phyloP scores from a whole-genome alignment of 1,140 invertebrate genomes.

The Delia radicum region DNA sequence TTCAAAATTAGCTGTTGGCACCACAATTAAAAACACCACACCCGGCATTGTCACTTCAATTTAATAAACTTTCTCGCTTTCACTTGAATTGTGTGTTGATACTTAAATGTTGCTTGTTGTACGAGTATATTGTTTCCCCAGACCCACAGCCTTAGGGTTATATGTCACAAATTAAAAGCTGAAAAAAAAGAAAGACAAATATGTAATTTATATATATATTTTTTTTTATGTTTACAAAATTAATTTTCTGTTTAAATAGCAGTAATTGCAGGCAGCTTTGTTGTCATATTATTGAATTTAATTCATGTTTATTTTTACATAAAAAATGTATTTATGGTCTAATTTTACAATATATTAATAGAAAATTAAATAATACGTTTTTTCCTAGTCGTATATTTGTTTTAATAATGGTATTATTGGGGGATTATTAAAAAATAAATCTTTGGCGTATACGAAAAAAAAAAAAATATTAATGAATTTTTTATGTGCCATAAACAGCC shows the following conservation, averaged over 20 bases:
- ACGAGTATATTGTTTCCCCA: too few relatives aligned
- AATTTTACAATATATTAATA: background rate
- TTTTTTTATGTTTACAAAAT: too few relatives aligned
- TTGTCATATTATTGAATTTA: background rate
- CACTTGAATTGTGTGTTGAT: background rate
- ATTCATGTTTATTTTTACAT: background rate
- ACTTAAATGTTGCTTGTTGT: background rate
- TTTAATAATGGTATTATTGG: background rate
- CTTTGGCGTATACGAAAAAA: too few relatives aligned
- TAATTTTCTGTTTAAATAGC: too few relatives aligned
- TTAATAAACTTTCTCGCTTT: background rate
- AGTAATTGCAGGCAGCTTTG: too few relatives aligned
- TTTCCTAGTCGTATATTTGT: background rate
- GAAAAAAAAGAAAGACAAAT: background rate
- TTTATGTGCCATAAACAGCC: too few relatives aligned
- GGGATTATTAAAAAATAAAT: background rate
- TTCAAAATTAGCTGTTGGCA: constrained; percentile 63
- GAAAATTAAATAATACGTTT: background rate
- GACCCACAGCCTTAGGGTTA: background rate
- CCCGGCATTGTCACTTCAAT: constrained; percentile 51
- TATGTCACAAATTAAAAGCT: background rate
- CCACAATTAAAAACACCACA: constrained; percentile 64
- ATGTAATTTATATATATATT: background rate
- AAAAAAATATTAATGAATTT: background rate
- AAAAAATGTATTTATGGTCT: background rate